A percentile compares a stretch with the other conserved stretches of the same genome.
phyloP scores from a whole-genome alignment of 2,113 vertebrate genomes.

The Solea solea region DNA sequence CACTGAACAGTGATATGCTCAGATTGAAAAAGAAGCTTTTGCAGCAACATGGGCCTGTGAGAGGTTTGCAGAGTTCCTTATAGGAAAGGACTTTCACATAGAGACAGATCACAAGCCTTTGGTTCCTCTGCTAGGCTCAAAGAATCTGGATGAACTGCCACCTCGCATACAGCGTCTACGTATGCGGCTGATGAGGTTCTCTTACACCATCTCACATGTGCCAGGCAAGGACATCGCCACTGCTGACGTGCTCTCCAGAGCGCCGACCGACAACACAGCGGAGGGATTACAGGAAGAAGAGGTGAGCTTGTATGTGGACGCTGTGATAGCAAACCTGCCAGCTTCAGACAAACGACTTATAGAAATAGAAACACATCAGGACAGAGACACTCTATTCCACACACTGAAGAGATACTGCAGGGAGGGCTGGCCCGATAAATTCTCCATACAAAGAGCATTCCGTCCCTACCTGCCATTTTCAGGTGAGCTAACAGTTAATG shows the following conservation, averaged over 20 bases:
- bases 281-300: not conserved
- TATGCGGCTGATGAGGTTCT: not conserved
- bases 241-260: conserved; percentile 2
- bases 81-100: conserved; percentile 2
- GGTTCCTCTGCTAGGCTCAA: conserved; percentile 10
- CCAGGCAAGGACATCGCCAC: not conserved
- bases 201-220: too few relatives aligned
- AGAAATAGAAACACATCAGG: not conserved
- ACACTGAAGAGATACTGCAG: not conserved
- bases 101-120: conserved; percentile 1
- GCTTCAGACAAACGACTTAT: not conserved
- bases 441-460: not conserved
- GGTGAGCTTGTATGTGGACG: not conserved
- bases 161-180: not conserved
- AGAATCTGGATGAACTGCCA: not conserved
- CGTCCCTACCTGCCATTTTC: not conserved
- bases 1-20: not conserved
- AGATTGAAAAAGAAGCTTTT: not conserved
- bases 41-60: conserved; percentile 9
- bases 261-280: not conserved
- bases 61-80: conserved; percentile 8
- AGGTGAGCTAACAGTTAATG: conserved; percentile 8
- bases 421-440: not conserved
- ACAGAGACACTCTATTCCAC: not conserved
- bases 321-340: not conserved